phyloP scores from a whole-genome alignment of 2,113 vertebrate species.

The Chrysemys picta region DNA sequence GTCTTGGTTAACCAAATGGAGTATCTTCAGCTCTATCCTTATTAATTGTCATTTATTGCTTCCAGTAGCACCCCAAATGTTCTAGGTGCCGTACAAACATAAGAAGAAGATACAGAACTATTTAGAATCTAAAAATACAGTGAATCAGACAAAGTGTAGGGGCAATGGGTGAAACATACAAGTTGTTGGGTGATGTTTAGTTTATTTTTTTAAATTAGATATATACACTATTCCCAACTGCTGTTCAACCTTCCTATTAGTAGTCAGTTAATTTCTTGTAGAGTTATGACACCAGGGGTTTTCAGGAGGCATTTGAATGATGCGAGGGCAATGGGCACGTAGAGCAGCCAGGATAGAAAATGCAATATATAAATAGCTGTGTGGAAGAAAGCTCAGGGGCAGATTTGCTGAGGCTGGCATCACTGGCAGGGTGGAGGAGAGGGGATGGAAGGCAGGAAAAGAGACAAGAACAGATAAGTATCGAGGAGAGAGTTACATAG shows the following conservation, averaged over 20 bases:
- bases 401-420: not conserved
- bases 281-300: not conserved
- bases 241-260: not conserved
- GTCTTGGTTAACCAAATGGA: not conserved
- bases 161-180: not conserved
- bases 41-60: not conserved
- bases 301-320: not conserved
- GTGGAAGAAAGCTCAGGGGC: fast-evolving
- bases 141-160: not conserved
- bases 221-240: not conserved
- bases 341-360: not conserved
- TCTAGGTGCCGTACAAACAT: not conserved
- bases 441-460: not conserved
- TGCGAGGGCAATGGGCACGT: not conserved
- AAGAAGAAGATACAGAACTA: not conserved
- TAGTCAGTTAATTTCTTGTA: not conserved
- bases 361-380: not conserved
- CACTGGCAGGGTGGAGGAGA: not conserved
- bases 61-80: not conserved
- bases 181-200: not conserved
- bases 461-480: not conserved
- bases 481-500: not conserved
- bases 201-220: not conserved
- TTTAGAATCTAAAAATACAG: not conserved
- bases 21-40: not conserved